Percentiles rank a stretch among this genome's conserved stretches.
Conservation (phyloP, 2,888 invertebrate genomes). For the Charanyca ferruginea region DNA sequence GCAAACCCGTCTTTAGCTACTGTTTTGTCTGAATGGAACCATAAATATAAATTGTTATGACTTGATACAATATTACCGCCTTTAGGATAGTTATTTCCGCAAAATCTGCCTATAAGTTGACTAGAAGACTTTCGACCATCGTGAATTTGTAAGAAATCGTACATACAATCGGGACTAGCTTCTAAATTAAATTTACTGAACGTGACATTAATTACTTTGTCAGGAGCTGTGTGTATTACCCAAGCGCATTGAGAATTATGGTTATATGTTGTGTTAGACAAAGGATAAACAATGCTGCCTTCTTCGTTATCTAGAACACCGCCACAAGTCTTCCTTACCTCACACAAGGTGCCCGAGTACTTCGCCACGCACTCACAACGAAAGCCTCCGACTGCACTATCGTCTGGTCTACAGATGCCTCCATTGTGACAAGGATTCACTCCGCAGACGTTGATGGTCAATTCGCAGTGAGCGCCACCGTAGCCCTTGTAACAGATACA, state of each 20-base stretch:
- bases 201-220: slow-evolving; percentile 95
- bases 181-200: slow-evolving; percentile 95
- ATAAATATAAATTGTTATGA: slow-evolving; percentile 94
- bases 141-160: slow-evolving; percentile 95
- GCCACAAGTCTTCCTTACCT: slow-evolving; percentile 87
- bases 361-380: slow-evolving; percentile 93
- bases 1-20: slow-evolving; percentile 93
- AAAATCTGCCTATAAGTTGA: slow-evolving; percentile 95
- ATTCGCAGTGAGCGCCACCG: slow-evolving; percentile 92
- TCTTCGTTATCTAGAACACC: slow-evolving; percentile 83
- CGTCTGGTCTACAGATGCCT: slow-evolving; percentile 92
- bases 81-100: slow-evolving; percentile 93
- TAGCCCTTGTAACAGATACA: slow-evolving; percentile 92
- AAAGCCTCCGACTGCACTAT: slow-evolving; percentile 73
- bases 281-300: slow-evolving; percentile 93
- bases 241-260: slow-evolving; percentile 95
- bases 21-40: slow-evolving; percentile 95
- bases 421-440: slow-evolving; percentile 95
- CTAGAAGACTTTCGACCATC: slow-evolving; percentile 95
- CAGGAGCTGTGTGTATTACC: slow-evolving; percentile 93
- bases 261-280: slow-evolving; percentile 88
- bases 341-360: slow-evolving; percentile 93
- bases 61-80: slow-evolving; percentile 94
- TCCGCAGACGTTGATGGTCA: slow-evolving; percentile 91
- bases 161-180: slow-evolving; percentile 91